These are phyloP conservation scores for Drosophila paucipuncta DNA, from an alignment of 2,888 invertebrate genomes.

Conservation along the genomic window DNA sequence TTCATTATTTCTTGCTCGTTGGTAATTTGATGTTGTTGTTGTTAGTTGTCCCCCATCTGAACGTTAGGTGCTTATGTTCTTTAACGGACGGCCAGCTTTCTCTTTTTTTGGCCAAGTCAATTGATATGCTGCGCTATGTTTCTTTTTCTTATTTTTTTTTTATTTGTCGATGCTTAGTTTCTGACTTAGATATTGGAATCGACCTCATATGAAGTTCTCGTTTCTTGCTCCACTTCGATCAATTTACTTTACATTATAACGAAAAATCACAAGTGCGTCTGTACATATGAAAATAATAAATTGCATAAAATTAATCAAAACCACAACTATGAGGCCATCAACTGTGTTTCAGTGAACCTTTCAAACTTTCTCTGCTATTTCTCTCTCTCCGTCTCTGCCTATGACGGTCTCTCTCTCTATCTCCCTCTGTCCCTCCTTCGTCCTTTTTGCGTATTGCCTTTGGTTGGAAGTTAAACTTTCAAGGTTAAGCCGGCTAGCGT, in stretches of 20 bases:
- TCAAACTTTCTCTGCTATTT: slow-evolving; percentile 31
- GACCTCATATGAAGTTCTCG: slow-evolving; percentile 47
- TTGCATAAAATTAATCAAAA: slow-evolving; percentile 19
- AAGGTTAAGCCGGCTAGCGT: slow-evolving; percentile 79
- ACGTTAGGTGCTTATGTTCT: slow-evolving; percentile 69
- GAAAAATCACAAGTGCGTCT: background rate
- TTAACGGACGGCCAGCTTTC: slow-evolving; percentile 68
- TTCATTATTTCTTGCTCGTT: slow-evolving; percentile 66
- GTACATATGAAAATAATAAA: background rate
- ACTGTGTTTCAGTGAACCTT: slow-evolving; percentile 23
- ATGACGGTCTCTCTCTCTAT: background rate
- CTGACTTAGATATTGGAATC: slow-evolving; percentile 21
- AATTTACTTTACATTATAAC: slow-evolving; percentile 20
- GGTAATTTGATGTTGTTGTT: slow-evolving; percentile 43
- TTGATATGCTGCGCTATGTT: slow-evolving; percentile 70
- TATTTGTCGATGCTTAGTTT: slow-evolving; percentile 32
- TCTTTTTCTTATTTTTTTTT: slow-evolving; percentile 39
- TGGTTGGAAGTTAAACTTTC: slow-evolving; percentile 71
- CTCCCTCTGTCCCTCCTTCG: slow-evolving; percentile 25
- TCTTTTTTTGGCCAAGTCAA: slow-evolving; percentile 74
- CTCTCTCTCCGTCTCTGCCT: background rate
- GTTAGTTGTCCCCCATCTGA: slow-evolving; percentile 55
- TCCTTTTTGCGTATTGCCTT: slow-evolving; percentile 68
- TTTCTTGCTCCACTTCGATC: slow-evolving; percentile 36
- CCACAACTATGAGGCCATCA: slow-evolving; percentile 30